These are phyloP conservation scores for Oreochromis niloticus DNA, from an alignment of 2,113 vertebrate genomes.

Conservation along the genomic window DNA sequence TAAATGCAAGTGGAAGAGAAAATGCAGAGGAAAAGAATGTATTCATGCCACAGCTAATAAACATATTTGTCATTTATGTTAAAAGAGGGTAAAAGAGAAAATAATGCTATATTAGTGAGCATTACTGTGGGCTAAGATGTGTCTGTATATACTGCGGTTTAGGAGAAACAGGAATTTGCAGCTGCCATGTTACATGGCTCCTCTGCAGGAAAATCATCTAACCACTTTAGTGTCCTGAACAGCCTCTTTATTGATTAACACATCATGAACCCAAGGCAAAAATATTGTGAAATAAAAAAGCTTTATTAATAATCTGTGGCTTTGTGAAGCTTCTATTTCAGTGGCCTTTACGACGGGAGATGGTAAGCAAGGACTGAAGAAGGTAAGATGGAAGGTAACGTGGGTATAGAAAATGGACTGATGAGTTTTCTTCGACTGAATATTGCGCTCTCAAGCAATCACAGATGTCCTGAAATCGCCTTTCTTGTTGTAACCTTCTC, in stretches of 20 bases:
- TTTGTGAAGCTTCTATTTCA: not conserved
- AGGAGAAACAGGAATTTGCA: not conserved
- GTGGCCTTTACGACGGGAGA: not conserved
- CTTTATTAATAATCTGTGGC: not conserved
- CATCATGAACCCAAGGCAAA: not conserved
- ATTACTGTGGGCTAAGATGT: not conserved
- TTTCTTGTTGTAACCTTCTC: not conserved
- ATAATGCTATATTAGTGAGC: not conserved
- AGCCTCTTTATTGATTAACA: not conserved
- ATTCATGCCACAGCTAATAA: not conserved
- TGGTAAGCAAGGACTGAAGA: not conserved
- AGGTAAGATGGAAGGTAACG: not conserved
- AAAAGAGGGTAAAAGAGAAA: not conserved
- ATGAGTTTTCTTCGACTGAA: not conserved
- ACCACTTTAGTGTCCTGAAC: not conserved
- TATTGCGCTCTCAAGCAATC: not conserved
- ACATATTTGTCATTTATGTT: not conserved
- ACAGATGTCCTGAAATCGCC: not conserved
- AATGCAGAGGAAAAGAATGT: not conserved
- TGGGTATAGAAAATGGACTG: not conserved
- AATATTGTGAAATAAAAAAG: not conserved
- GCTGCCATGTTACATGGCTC: not conserved
- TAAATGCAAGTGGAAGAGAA: not conserved
- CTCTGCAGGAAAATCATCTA: not conserved
- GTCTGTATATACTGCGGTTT: not conserved